phyloP scores from a whole-genome alignment of 1,140 invertebrate genomes.

The Anagrus nilaparvatae region DNA sequence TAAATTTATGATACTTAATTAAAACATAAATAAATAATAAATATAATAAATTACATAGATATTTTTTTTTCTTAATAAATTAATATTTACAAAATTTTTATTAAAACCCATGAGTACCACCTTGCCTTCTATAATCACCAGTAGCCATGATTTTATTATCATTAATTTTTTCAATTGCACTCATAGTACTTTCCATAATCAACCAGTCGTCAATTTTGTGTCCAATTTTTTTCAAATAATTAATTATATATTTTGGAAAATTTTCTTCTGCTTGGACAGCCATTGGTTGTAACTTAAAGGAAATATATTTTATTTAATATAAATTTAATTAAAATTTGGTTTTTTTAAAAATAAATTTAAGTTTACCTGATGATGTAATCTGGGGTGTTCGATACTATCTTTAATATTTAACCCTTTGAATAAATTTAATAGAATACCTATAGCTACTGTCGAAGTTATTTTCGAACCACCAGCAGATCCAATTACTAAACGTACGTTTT shows the following conservation, averaged over 20 bases:
- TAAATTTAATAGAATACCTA: conserved; percentile 44
- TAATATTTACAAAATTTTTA: too few species aligned
- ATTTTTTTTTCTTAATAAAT: too few species aligned
- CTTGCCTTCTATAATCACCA: conserved; percentile 44
- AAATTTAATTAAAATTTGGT: too few species aligned
- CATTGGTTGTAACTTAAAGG: conserved; percentile 58
- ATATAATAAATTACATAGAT: too few species aligned
- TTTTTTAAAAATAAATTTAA: conserved; percentile 16
- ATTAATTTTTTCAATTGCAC: conserved; percentile 34
- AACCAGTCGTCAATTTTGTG: conserved; percentile 33
- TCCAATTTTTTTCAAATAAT: conserved; percentile 36
- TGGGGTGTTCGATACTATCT: conserved; percentile 19
- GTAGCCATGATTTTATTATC: conserved; percentile 35
- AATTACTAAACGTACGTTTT: conserved; percentile 54
- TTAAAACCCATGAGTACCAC: conserved; percentile 24
- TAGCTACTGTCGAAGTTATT: conserved; percentile 70
- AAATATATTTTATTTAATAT: conserved; percentile 8
- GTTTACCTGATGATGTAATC: conserved; percentile 30
- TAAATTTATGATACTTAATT: too few species aligned
- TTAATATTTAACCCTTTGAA: conserved; percentile 22
- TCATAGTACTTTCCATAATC: conserved; percentile 43
- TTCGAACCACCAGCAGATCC: conserved; percentile 80
- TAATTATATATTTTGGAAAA: conserved; percentile 40
- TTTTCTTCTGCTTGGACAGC: conserved; percentile 46
- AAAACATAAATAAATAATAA: too few species aligned